These are phyloP conservation scores for Lates calcarifer DNA, from an alignment of 2,113 vertebrate genomes.

Conservation along the genomic window DNA sequence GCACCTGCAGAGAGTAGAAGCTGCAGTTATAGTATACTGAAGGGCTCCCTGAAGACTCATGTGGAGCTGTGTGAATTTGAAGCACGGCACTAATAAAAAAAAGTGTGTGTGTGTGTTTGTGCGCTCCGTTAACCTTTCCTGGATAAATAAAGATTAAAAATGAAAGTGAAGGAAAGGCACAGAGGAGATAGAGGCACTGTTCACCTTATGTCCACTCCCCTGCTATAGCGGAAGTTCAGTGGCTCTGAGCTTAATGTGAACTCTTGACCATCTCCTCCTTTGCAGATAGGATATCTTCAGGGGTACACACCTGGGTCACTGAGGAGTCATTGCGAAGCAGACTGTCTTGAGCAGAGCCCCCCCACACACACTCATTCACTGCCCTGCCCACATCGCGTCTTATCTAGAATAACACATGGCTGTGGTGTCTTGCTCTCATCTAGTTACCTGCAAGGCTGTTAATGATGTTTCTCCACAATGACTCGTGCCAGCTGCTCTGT, in stretches of 20 bases:
- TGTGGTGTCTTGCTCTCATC: slow-evolving; percentile 49
- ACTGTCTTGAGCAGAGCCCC: slow-evolving; percentile 34
- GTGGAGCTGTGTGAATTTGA: slow-evolving; percentile 52
- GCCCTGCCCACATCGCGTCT: slow-evolving; percentile 58
- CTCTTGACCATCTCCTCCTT: slow-evolving; percentile 69
- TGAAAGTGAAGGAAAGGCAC: slow-evolving; percentile 39
- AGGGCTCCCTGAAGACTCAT: slow-evolving; percentile 54
- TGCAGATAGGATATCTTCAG: slow-evolving; percentile 77
- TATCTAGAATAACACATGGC: slow-evolving; percentile 75
- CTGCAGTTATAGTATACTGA: slow-evolving; percentile 33
- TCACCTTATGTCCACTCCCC: slow-evolving; percentile 41
- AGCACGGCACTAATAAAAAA: slow-evolving; percentile 31
- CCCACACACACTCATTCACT: slow-evolving; percentile 27
- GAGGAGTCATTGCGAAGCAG: slow-evolving; percentile 63
- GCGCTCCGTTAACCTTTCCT: slow-evolving; percentile 55
- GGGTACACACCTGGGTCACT: slow-evolving; percentile 63
- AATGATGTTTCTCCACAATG: slow-evolving; percentile 48
- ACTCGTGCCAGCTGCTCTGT: slow-evolving; percentile 18
- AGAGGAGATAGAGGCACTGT: slow-evolving; percentile 36
- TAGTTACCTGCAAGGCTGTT: slow-evolving; percentile 63
- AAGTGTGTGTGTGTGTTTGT: slow-evolving; percentile 36
- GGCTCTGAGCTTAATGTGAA: slow-evolving; percentile 56
- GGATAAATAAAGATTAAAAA: slow-evolving; percentile 68
- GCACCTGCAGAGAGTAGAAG: slow-evolving; percentile 41
- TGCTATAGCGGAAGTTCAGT: slow-evolving; percentile 28